Base-by-base conservation (phyloP, 2,888 invertebrate species). In the Sarcophaga caerulescens region DNA sequence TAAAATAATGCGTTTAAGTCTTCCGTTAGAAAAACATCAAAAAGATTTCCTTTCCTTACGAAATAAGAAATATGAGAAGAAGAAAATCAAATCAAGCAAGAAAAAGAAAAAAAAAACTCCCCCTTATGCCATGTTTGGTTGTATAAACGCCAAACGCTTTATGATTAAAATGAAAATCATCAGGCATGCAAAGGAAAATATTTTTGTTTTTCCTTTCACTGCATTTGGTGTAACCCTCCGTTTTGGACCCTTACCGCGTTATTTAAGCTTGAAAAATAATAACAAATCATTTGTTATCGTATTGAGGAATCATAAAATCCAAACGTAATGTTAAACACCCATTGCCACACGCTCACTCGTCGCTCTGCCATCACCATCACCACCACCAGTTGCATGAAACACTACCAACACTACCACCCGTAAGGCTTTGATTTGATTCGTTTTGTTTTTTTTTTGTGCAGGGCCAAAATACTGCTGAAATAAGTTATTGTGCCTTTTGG, bases 201-300 rank as follows among this genome's bases (percentile, higher is more conserved):
- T 52, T 52, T 14, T 52, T 52, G 17, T 52, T 52, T 12, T 17
- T 12, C 17, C 52, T 17, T 12, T 52, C 17, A 14, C 0, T 52
- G 52, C 52, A 52, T 52, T 52, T 52, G 12, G 12, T 17, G 12
- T 52, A 12, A 14, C 52, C 17, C 52, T 14, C 14, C 14, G 4
- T 52, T 52, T 52, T 4, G 52, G 14, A 12, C 52, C 52, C 52
- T 17, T 17, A 52, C 2, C 5, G 52, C 17, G 8, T 52, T 52
- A 12, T 52, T 17, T 52, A 52, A 14, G 17, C 52, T 52, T 17
- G 12, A 52, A 52, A 12, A 52, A 5, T 44, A 25, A 69, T 74
- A 71, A 85, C 69, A 83, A 83, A 66, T 81, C 84, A 65, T 80
- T 70, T 74, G 81, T 81, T 86, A 81, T 84, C 81, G 78, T 75